These are phyloP conservation scores for Brachyrhaphis roseni DNA, from an alignment of 2,797 vertebrate species.

Conservation along the genomic window DNA sequence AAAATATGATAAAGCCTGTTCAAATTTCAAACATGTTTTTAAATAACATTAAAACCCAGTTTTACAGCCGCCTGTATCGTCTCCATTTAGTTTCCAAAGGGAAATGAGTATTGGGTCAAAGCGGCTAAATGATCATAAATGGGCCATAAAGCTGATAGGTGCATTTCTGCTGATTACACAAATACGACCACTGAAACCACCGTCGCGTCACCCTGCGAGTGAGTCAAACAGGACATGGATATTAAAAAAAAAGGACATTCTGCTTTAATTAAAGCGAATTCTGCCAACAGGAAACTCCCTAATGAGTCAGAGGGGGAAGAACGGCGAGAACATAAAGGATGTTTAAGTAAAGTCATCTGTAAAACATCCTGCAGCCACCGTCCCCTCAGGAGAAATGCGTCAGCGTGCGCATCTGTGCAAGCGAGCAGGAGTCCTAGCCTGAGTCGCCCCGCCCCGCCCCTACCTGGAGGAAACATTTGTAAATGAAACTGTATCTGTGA, in stretches of 20 bases:
- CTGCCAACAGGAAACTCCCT: constrained; percentile 22
- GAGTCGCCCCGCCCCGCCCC: constrained; percentile 17
- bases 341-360: constrained; percentile 31
- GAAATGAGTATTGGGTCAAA: not conserved
- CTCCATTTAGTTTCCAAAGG: not conserved
- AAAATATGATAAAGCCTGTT: not conserved
- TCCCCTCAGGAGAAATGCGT: constrained; percentile 28
- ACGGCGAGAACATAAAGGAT: constrained; percentile 5
- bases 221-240: constrained; percentile 14
- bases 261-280: constrained; percentile 27
- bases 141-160: not conserved
- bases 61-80: not conserved
- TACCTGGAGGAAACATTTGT: constrained; percentile 43
- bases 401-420: constrained; percentile 19
- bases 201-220: not conserved
- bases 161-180: constrained; percentile 16
- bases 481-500: constrained; percentile 59
- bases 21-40: not conserved
- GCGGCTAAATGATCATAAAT: not conserved
- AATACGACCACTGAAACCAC: constrained; percentile 4
- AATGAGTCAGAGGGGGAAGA: constrained; percentile 33
- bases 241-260: constrained; percentile 22
- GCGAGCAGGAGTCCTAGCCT: constrained; percentile 35
- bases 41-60: not conserved
- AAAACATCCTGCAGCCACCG: constrained; percentile 15